These are phyloP conservation scores for Aphelenchoides fujianensis DNA, from an alignment of 1,140 invertebrate species.

Conservation along the genomic window DNA sequence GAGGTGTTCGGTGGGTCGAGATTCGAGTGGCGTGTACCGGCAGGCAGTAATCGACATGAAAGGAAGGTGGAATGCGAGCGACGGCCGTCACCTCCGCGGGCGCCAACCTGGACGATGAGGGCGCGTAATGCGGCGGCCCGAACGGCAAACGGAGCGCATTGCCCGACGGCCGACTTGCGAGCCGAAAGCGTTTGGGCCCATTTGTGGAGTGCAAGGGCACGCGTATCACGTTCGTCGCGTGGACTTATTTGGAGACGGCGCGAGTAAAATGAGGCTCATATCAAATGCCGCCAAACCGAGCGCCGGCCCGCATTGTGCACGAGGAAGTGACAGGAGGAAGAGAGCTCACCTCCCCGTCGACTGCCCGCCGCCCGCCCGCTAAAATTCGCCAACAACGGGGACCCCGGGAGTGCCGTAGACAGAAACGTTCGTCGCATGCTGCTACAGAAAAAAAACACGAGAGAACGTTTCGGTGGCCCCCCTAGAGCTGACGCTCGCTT, in stretches of 20 bases:
- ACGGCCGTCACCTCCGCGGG: no score
- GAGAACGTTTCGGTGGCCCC: not conserved
- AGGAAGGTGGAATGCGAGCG: no score
- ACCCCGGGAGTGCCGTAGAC: slow-evolving; percentile 1
- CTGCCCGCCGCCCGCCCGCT: no score
- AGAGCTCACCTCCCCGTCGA: no score
- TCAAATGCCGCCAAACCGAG: not conserved
- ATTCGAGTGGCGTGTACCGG: no score
- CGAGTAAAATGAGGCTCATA: not conserved
- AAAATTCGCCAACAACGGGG: no score
- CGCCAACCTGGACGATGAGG: no score
- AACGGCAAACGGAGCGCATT: not conserved
- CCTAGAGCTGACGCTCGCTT: not conserved
- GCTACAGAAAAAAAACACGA: not conserved
- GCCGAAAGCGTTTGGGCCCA: no score
- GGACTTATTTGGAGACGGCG: not conserved
- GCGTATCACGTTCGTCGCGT: no score
- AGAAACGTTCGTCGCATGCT: slow-evolving; percentile 1
- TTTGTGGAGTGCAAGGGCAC: no score
- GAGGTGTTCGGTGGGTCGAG: no score
- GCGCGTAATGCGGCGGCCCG: not conserved
- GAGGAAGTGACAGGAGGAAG: slow-evolving; percentile 2
- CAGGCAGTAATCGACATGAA: no score
- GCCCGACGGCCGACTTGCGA: not conserved
- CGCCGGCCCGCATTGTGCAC: not conserved